Evolutionary conservation across 1,140 invertebrate species (phyloP).

Genomic region (Drosophila nasuta): DNA sequence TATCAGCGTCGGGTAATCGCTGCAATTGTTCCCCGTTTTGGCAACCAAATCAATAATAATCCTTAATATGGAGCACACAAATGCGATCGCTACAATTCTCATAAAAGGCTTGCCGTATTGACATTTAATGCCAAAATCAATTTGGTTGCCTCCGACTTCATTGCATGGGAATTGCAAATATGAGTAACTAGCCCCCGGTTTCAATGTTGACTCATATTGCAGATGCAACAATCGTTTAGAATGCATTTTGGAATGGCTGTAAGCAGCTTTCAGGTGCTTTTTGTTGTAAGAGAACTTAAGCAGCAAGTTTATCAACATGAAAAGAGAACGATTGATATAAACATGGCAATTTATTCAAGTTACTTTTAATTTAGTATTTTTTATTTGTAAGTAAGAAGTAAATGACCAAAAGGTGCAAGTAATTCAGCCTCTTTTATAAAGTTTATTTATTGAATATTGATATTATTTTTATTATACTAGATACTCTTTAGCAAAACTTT

Average conservation of each 20-base stretch:
- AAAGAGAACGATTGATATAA: no score
- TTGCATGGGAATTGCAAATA: constrained; percentile 49
- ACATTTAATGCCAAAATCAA: constrained; percentile 66
- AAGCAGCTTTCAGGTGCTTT: not conserved
- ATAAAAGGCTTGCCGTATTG: constrained; percentile 70
- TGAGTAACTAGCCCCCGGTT: constrained; percentile 21
- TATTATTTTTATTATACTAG: no score
- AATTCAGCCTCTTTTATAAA: no score
- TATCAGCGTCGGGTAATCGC: constrained; percentile 66
- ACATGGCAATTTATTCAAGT: no score
- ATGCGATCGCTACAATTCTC: constrained; percentile 76
- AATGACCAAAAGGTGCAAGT: no score
- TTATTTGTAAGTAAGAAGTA: no score
- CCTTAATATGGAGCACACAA: constrained; percentile 77
- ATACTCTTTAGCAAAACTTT: no score
- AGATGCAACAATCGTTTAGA: constrained; percentile 11
- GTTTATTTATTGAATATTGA: no score
- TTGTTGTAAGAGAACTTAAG: not conserved
- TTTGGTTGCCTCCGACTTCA: constrained; percentile 14
- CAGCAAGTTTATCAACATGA: no score
- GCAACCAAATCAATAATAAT: constrained; percentile 72
- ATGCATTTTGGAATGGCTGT: constrained; percentile 1
- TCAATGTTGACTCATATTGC: constrained; percentile 31
- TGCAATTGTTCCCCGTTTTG: constrained; percentile 74
- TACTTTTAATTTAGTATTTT: no score